Conservation (phyloP, 2,888 invertebrate genomes). For the Sinodicranocentrus sp. region DNA sequence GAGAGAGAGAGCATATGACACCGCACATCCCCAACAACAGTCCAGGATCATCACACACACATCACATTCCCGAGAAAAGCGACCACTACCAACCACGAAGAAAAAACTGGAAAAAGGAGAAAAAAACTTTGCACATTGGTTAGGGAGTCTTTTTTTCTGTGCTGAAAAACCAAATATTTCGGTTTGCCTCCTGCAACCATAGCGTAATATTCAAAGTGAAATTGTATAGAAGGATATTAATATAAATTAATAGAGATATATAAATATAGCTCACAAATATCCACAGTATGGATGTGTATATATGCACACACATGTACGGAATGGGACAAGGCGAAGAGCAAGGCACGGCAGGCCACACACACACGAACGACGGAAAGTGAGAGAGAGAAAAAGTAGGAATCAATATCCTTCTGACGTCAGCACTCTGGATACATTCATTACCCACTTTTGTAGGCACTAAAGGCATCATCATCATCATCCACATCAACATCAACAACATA, state of each 20-base stretch:
- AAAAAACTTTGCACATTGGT: neutral
- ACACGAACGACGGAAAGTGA: constrained; percentile 40
- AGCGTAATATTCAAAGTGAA: neutral
- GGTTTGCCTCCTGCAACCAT: neutral
- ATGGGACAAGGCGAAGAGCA: constrained; percentile 10
- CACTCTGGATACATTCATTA: constrained; percentile 67
- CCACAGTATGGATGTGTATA: neutral
- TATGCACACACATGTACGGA: constrained; percentile 12
- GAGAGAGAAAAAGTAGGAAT: constrained; percentile 65
- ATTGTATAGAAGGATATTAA: neutral
- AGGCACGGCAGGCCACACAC: constrained; percentile 21
- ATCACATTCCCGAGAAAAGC: too few species aligned
- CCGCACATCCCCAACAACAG: too few species aligned
- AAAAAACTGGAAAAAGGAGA: neutral
- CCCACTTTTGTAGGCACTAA: constrained; percentile 11
- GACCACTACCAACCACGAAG: neutral
- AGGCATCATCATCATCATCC: constrained; percentile 20
- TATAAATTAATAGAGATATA: neutral
- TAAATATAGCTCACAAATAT: neutral
- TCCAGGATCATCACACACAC: too few species aligned
- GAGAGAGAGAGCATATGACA: too few species aligned
- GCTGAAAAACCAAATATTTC: constrained; percentile 11
- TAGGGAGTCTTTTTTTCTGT: neutral
- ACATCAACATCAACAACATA: constrained; percentile 22
- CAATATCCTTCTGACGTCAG: constrained; percentile 75